These are phyloP conservation scores for Scaptodrosophila latifasciaeformis DNA, from an alignment of 2,888 invertebrate genomes.

Conservation along the genomic window DNA sequence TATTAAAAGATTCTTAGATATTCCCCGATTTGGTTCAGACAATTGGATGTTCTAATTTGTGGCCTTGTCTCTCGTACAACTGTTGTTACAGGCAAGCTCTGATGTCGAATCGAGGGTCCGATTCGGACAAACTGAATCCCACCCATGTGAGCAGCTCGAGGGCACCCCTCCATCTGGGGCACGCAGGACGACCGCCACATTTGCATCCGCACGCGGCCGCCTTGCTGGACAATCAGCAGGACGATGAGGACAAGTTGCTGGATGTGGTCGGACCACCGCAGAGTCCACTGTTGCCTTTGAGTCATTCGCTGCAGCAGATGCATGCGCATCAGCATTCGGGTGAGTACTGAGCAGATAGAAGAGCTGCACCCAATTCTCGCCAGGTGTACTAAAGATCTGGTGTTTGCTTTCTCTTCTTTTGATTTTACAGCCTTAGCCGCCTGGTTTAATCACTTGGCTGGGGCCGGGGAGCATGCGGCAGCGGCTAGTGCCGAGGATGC, in stretches of 20 bases:
- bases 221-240: conserved; percentile 77
- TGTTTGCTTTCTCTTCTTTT: background rate
- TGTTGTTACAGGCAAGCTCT: conserved; percentile 83
- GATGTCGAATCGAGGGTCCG: conserved; percentile 75
- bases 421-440: conserved; percentile 76
- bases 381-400: background rate
- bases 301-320: conserved; percentile 75
- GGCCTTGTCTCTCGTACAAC: conserved; percentile 65
- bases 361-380: background rate
- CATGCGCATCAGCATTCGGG: conserved; percentile 76
- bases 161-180: conserved; percentile 73
- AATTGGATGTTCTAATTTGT: conserved; percentile 74
- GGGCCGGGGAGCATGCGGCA: conserved; percentile 76
- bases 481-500: conserved; percentile 74
- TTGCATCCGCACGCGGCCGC: conserved; percentile 69
- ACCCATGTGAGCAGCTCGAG: conserved; percentile 77
- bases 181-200: conserved; percentile 73
- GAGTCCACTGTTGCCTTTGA: conserved; percentile 82
- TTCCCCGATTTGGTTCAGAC: conserved; percentile 27
- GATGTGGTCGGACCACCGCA: conserved; percentile 93
- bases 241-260: conserved; percentile 89
- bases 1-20: too few species aligned
- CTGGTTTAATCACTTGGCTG: conserved; percentile 80
- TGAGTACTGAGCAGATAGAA: conserved; percentile 45
- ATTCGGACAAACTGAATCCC: conserved; percentile 76